Conservation (phyloP, 2,888 invertebrate species). For the Macropis europaea region DNA sequence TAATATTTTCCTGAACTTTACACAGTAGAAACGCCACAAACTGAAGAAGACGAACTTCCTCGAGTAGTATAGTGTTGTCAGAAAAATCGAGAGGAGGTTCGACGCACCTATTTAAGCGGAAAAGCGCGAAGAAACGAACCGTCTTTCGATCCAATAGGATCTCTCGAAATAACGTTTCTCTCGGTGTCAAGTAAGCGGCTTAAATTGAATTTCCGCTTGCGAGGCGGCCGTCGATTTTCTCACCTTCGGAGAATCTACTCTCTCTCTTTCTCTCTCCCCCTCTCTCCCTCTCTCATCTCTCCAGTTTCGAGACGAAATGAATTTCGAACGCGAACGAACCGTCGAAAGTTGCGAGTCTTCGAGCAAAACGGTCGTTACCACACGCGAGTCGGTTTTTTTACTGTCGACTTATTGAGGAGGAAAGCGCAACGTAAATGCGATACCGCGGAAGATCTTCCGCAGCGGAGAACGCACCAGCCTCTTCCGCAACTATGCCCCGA, state of each 20-base stretch:
- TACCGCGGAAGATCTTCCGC: too few species aligned
- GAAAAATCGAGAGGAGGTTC: not conserved
- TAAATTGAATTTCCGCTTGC: constrained; percentile 38
- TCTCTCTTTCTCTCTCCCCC: not conserved
- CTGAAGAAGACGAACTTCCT: too few species aligned
- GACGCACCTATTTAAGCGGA: constrained; percentile 4
- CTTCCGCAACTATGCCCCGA: too few species aligned
- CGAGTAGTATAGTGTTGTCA: too few species aligned
- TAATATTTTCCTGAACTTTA: too few species aligned
- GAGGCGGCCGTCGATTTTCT: not conserved
- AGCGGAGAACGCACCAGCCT: too few species aligned
- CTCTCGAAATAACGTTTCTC: constrained; percentile 39
- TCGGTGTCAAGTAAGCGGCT: constrained; percentile 36
- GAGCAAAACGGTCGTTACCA: too few species aligned
- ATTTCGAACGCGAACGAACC: constrained; percentile 10
- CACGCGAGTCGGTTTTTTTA: too few species aligned
- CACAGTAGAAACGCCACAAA: too few species aligned
- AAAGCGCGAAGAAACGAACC: constrained; percentile 10
- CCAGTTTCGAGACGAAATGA: not conserved
- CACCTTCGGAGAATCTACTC: not conserved
- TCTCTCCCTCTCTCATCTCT: too few species aligned
- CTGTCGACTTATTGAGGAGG: not conserved
- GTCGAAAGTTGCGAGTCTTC: not conserved
- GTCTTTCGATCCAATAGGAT: constrained; percentile 35
- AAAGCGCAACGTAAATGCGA: too few species aligned